A percentile compares a stretch with the other conserved stretches of the same genome.
These are phyloP conservation scores for Trichomalopsis sarcophagae DNA, from an alignment of 1,140 invertebrate genomes.

Conservation along the genomic window DNA sequence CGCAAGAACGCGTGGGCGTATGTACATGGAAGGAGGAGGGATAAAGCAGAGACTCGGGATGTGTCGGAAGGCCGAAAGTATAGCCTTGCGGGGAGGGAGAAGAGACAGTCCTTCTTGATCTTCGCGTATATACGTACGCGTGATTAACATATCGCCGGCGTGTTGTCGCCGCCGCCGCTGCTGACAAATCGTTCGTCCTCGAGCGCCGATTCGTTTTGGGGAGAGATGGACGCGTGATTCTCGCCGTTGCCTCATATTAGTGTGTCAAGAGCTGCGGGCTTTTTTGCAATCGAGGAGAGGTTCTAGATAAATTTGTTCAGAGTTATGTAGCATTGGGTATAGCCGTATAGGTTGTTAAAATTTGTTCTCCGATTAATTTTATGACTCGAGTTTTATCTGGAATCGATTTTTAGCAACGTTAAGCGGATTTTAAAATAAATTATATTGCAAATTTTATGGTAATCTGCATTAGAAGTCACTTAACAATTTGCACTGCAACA, in stretches of 20 bases:
- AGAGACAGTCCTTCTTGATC: neutral
- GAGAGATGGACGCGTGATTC: neutral
- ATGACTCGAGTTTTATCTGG: too few species aligned
- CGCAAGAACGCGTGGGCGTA: constrained; percentile 7
- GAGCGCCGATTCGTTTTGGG: neutral
- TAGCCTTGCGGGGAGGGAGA: neutral
- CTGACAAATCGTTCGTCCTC: neutral
- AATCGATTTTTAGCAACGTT: too few species aligned
- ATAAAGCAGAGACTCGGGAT: neutral
- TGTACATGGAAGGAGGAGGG: neutral
- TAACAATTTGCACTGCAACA: too few species aligned
- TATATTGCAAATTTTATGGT: too few species aligned
- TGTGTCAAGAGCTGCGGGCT: neutral
- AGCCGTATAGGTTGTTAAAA: too few species aligned
- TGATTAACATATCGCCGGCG: neutral
- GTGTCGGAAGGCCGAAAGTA: neutral
- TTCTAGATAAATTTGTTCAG: too few species aligned
- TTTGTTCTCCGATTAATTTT: too few species aligned
- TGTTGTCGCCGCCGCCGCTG: neutral
- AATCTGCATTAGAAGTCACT: too few species aligned
- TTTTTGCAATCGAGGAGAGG: too few species aligned
- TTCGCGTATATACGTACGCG: too few species aligned
- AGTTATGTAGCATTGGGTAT: too few species aligned
- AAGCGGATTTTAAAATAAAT: too few species aligned
- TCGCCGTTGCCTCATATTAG: neutral